These are phyloP conservation scores for Megaceryle maxima DNA, from an alignment of 2,113 vertebrate genomes.

Conservation along the genomic window DNA sequence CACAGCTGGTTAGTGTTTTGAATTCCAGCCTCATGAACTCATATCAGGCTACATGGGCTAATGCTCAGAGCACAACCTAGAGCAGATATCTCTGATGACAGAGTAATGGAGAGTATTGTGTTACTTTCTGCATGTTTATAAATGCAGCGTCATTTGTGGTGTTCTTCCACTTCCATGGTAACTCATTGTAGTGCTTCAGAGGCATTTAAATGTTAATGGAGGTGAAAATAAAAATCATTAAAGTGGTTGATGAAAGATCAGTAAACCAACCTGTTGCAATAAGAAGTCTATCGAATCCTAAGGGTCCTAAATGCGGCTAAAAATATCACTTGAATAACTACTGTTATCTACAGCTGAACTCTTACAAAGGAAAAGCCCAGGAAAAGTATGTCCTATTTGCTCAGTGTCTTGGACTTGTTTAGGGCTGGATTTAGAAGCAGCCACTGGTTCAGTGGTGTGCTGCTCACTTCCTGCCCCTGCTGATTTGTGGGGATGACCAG, in stretches of 20 bases:
- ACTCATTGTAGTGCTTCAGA: constrained; percentile 15
- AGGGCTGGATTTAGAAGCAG: neutral
- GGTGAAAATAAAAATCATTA: constrained; percentile 9
- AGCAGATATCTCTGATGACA: constrained; percentile 81
- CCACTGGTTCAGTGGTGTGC: neutral
- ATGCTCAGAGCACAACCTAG: constrained; percentile 73
- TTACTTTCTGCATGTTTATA: constrained; percentile 58
- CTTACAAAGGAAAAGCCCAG: neutral
- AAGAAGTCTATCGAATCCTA: neutral
- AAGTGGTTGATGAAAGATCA: neutral
- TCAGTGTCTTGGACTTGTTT: neutral
- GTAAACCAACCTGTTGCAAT: neutral
- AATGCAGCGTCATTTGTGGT: constrained; percentile 55
- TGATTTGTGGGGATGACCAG: neutral
- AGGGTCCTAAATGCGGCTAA: neutral
- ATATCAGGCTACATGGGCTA: constrained; percentile 84
- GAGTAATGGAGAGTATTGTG: constrained; percentile 72
- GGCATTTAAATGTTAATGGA: neutral
- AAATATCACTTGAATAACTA: neutral
- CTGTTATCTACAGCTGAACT: neutral
- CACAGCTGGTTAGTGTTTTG: constrained; percentile 95
- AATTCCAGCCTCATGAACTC: constrained; percentile 93
- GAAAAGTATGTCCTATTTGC: neutral
- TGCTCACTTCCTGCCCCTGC: neutral
- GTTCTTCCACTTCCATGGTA: constrained; percentile 11